Percentiles rank a stretch among this genome's conserved stretches.
Conservation (phyloP, 2,888 invertebrate genomes). For the Herminia tarsipennalis region DNA sequence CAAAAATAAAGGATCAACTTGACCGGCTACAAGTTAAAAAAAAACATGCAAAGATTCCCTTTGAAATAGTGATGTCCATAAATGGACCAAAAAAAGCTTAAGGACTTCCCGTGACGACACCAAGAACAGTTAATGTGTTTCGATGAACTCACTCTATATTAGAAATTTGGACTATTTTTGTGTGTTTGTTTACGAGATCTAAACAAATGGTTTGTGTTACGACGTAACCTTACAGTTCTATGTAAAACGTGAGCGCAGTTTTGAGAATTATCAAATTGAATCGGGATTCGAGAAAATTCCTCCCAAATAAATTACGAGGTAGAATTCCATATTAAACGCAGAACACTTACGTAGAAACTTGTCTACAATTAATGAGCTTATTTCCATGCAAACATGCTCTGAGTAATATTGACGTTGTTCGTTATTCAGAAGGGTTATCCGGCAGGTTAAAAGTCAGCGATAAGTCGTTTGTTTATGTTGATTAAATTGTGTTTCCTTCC, state of each 20-base stretch:
- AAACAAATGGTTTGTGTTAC: conserved; percentile 42
- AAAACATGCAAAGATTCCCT: conserved; percentile 22
- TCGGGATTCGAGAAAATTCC: background rate
- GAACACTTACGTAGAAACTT: background rate
- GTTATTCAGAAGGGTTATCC: conserved; percentile 23
- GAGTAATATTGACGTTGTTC: conserved; percentile 7
- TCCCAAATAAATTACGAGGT: background rate
- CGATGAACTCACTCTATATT: conserved; percentile 34
- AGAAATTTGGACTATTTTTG: conserved; percentile 33
- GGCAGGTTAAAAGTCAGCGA: conserved; percentile 11
- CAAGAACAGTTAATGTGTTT: conserved; percentile 41
- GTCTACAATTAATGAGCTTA: background rate
- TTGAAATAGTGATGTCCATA: conserved; percentile 35
- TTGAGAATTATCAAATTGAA: conserved; percentile 16
- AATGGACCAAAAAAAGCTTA: conserved; percentile 35
- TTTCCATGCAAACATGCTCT: background rate
- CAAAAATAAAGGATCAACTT: conserved; percentile 28
- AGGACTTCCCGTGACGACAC: conserved; percentile 41
- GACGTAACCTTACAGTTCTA: conserved; percentile 17
- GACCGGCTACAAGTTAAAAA: conserved; percentile 29
- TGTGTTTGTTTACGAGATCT: conserved; percentile 14
- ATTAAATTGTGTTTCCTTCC: too few species aligned
- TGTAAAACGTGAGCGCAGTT: conserved; percentile 16
- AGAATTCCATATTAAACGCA: background rate
- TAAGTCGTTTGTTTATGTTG: conserved; percentile 7